Base-by-base conservation (phyloP, 30 jellyfish, hydroid and myxozoan species). In the Turritopsis dohrnii region DNA sequence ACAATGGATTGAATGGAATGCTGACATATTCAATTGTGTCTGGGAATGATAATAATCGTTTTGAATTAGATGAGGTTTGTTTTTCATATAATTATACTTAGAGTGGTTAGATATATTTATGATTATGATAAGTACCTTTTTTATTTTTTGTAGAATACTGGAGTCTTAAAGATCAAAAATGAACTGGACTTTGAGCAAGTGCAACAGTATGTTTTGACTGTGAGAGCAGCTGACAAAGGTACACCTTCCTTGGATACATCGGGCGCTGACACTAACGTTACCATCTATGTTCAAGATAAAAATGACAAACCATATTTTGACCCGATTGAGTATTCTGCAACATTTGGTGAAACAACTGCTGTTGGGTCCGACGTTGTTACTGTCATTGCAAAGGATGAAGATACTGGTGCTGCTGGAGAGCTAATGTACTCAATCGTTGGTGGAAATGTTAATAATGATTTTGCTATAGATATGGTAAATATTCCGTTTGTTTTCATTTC, bases 11-110 rank as follows among this genome's bases (percentile, higher is more conserved):
- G 28, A 94, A 94, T 86, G 89, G 93, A 7, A 60, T 53, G 69
- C 76, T 94, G 69, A 53, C 88, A 4, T 94, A 94, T 79, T 86
- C 96, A 22, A 31, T 89, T 74, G 89, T 82, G 29, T 84, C 82
- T 0, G 73, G 83, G 4, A 74, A 69, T n/a, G 75, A 86, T 25
- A 94, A 1, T 16, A 27, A 69, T 69, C 28, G 30, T 23, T 69
- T 69, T 27, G 30, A 23, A 69, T 7, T 69, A 7, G 77, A 19
- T 19, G 30, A 23, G 28, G 77, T 69, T n/a, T n/a, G 77, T 19
- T 18, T 60, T 18, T n/a, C n/a, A n/a, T n/a, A n/a, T n/a, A n/a
- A n/a, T n/a, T n/a, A n/a, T n/a, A n/a, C n/a, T n/a, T n/a, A n/a
- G n/a, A n/a, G n/a, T n/a, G n/a, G n/a, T n/a, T n/a, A 3, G 60